phyloP scores from a whole-genome alignment of 2,113 vertebrate species.

The Hyaena hyaena region DNA sequence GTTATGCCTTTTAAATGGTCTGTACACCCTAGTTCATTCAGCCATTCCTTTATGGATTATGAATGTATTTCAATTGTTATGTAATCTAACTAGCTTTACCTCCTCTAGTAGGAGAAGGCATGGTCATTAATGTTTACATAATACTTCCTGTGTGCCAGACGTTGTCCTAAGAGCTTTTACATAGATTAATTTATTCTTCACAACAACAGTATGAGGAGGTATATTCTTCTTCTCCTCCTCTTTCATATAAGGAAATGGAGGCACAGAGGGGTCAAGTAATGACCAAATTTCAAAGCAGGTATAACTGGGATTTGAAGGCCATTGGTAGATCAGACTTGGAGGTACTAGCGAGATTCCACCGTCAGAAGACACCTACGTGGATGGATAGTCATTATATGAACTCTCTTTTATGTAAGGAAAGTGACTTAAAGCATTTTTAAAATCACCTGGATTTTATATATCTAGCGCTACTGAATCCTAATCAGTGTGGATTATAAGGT shows the following conservation, averaged over 20 bases:
- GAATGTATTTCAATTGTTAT: neutral
- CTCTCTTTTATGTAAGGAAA: neutral
- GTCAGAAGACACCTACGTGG: neutral
- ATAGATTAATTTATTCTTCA: constrained; percentile 14
- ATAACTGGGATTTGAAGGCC: neutral
- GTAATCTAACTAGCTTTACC: neutral
- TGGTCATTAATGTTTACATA: neutral
- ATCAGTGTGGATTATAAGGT: neutral
- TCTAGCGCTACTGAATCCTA: neutral
- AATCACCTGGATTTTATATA: constrained; percentile 16
- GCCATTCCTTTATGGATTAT: neutral
- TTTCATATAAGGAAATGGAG: constrained; percentile 15
- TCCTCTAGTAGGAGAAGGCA: neutral
- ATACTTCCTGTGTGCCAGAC: neutral
- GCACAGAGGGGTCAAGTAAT: neutral
- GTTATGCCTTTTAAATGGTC: neutral
- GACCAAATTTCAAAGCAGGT: neutral
- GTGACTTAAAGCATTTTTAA: neutral
- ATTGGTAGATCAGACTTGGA: neutral
- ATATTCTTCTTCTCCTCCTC: neutral
- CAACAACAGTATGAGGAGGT: neutral
- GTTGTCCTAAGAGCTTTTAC: neutral
- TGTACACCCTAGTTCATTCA: neutral
- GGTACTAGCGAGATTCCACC: neutral
- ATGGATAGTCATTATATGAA: neutral